Evolutionary conservation across 1,140 invertebrate genomes (phyloP).

Genomic region (Druon quercuslanigerum): DNA sequence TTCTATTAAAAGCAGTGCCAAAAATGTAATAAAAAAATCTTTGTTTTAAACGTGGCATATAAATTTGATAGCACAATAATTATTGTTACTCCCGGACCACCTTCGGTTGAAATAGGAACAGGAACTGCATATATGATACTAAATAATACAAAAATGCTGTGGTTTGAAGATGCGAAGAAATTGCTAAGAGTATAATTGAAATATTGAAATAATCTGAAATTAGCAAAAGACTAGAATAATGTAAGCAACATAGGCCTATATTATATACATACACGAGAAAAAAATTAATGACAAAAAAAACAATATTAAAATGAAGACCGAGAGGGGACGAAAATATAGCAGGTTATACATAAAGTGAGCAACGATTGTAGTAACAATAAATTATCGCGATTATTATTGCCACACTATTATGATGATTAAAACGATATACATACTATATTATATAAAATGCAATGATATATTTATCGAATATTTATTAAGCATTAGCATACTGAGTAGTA

Average conservation of each 20-base stretch:
- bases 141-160: background rate
- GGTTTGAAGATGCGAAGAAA: conserved; percentile 24
- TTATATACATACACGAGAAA: conserved; percentile 34
- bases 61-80: conserved; percentile 37
- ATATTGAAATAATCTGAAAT: conserved; percentile 16
- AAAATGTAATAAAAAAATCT: background rate
- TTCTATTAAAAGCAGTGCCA: background rate
- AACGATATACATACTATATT: conserved; percentile 60
- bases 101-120: conserved; percentile 43
- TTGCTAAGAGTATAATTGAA: conserved; percentile 19
- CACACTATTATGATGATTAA: conserved; percentile 48
- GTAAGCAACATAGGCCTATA: conserved; percentile 3
- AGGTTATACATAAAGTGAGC: conserved; percentile 29
- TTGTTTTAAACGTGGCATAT: conserved; percentile 50
- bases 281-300: conserved; percentile 31
- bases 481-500: conserved; percentile 64
- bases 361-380: conserved; percentile 39
- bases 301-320: conserved; percentile 8
- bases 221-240: conserved; percentile 28
- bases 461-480: conserved; percentile 75
- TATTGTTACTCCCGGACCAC: conserved; percentile 57
- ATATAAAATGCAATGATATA: conserved; percentile 69
- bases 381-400: conserved; percentile 58
- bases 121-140: background rate
- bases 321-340: conserved; percentile 32